A percentile compares a stretch with the other conserved stretches of the same genome.
These are phyloP conservation scores for Diorhabda elongata DNA, from an alignment of 1,140 invertebrate species.

Conservation along the genomic window DNA sequence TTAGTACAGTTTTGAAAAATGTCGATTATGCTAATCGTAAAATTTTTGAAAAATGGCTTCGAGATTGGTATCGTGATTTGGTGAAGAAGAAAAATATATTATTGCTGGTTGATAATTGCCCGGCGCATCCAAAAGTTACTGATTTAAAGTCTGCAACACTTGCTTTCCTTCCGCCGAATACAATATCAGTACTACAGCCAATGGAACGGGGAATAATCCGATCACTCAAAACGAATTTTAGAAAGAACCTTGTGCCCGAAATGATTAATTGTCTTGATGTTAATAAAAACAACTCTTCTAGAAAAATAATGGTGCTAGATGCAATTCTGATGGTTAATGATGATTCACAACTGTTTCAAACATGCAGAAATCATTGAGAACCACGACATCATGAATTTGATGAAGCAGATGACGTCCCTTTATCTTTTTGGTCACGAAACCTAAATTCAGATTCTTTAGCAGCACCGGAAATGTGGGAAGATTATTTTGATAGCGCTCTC, in stretches of 20 bases:
- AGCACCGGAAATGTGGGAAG: conserved; percentile 36
- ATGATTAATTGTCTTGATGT: too few species aligned
- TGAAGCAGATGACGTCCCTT: conserved; percentile 30
- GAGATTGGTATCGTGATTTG: conserved; percentile 18
- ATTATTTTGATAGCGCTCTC: conserved; percentile 36
- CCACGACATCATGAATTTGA: conserved; percentile 26
- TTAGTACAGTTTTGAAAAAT: too few species aligned
- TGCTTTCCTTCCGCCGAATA: conserved; percentile 24
- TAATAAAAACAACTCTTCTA: conserved; percentile 25
- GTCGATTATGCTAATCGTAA: conserved; percentile 46
- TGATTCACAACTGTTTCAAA: conserved; percentile 11
- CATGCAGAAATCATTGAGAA: conserved; percentile 14
- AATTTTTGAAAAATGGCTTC: conserved; percentile 24
- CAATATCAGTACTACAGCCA: conserved; percentile 23
- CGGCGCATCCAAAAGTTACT: conserved; percentile 28
- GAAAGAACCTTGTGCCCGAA: conserved; percentile 29
- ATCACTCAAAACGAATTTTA: conserved; percentile 37
- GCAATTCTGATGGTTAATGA: conserved; percentile 38
- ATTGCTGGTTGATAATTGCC: conserved; percentile 30
- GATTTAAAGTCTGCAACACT: conserved; percentile 22
- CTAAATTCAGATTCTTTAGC: conserved; percentile 33
- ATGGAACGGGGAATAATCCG: conserved; percentile 30
- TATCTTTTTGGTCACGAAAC: conserved; percentile 35
- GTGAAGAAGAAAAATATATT: conserved; percentile 23
- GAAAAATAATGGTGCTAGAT: conserved; percentile 35